Base-by-base conservation (phyloP, 2,888 invertebrate species). In the Anthophora plumipes region DNA sequence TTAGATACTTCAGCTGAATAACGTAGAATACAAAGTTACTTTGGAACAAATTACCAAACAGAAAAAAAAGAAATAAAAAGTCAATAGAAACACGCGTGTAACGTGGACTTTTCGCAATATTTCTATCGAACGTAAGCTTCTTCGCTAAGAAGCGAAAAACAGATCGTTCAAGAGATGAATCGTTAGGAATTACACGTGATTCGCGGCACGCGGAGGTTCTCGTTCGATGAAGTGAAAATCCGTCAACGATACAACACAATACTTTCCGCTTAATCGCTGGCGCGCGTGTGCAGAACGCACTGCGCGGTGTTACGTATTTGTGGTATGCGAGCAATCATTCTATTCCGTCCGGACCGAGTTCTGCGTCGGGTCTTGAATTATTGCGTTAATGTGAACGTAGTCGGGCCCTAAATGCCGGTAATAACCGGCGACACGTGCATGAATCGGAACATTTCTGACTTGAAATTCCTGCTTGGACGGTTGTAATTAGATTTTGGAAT, bases 281-380 rank as follows among this genome's bases (percentile, higher is more conserved):
- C 25, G 31, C 46, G 46, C 54, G 37, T 55, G 60, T n/a, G 39
- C n/a, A 17, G 5, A 20, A 39, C n/a, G 61, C 50, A 20, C 55
- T 25, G n/a, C 22, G 20, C 31, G 37, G 20, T 20, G 61, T 63
- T 68, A 73, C 48, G 73, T 77, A 55, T 52, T 43, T 50, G 25
- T 61, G 68, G 73, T 68, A 73, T 68, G 55, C 46, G 77, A 77
- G 60, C 70, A 61, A 76, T 67, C 71, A 61, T 71, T 76, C 64
- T 61, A 66, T 68, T 64, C 43, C 46, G 64, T 14, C 69, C 20
- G 59, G 63, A 52, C 31, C 25, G 59, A 70, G 63, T 55, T 73
- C 73, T 73, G 73, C 67, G 41, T 59, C 77, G 67, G 67, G 61
- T 55, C 73, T 61, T 67, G 73, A 75, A 67, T 77, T 68, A 77